Evolutionary conservation across 1,140 invertebrate genomes (phyloP).

Genomic region (Brachionus rotundiformis): DNA sequence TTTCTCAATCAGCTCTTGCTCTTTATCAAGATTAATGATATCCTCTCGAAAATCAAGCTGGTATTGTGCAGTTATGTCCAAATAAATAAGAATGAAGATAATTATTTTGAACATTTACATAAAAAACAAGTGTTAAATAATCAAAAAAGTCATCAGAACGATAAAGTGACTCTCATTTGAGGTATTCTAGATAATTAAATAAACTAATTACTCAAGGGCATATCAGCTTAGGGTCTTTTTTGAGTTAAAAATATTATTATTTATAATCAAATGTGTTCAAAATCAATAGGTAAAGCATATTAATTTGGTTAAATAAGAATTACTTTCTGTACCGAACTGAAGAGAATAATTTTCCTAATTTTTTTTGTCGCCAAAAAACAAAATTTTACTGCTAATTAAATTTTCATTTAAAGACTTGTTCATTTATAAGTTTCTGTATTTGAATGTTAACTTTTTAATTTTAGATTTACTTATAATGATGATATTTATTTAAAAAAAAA

Average conservation of each 20-base stretch:
- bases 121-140: background rate
- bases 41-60: background rate
- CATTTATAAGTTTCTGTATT: background rate
- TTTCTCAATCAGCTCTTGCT: slow-evolving; percentile 12
- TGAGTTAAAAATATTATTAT: background rate
- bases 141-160: background rate
- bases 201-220: background rate
- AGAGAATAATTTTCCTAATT: background rate
- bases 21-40: background rate
- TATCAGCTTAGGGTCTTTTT: background rate
- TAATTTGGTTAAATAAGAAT: background rate
- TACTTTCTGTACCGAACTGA: background rate
- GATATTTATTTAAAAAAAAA: background rate
- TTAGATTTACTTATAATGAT: background rate
- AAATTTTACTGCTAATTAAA: background rate
- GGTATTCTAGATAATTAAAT: background rate
- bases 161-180: background rate
- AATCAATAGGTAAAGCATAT: background rate
- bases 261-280: background rate
- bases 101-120: slow-evolving; percentile 16
- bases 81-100: background rate
- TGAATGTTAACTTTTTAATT: background rate
- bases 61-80: background rate
- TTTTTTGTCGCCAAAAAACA: background rate
- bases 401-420: background rate